Conservation (phyloP, 53 echinoderm and acorn worm genomes). For the Echinarachnius parma region DNA sequence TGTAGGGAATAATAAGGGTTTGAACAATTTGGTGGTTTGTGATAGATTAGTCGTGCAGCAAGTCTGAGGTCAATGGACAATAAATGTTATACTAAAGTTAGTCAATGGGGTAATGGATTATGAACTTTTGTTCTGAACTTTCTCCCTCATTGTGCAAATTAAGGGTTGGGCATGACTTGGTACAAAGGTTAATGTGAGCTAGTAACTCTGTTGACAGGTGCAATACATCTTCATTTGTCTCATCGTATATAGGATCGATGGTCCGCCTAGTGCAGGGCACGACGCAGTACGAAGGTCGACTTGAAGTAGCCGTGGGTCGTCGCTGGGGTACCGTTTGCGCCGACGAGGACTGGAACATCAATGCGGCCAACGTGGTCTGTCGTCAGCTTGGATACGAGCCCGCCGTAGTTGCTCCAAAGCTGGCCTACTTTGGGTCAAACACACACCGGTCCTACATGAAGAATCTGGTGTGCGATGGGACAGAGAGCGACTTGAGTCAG, state of each 20-base stretch:
- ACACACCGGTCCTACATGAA: not conserved
- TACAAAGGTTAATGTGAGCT: too few species aligned
- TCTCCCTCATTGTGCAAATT: too few species aligned
- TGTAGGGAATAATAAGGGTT: too few species aligned
- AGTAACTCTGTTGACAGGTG: too few species aligned
- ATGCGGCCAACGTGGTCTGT: conserved; percentile 2
- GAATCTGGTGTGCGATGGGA: not conserved
- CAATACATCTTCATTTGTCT: not conserved
- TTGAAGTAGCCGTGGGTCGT: not conserved
- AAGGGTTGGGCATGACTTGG: too few species aligned
- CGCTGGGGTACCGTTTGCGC: conserved; percentile 2
- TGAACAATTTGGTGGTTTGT: too few species aligned
- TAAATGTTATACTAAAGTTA: too few species aligned
- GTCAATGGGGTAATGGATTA: too few species aligned
- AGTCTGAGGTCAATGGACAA: too few species aligned
- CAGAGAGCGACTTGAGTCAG: not conserved
- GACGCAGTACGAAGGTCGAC: conserved; percentile 1
- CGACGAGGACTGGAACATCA: not conserved
- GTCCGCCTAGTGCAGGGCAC: conserved; percentile 11
- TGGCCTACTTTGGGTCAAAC: not conserved
- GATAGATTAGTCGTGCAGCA: too few species aligned
- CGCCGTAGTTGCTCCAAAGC: not conserved
- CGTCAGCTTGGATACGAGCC: conserved; percentile 13
- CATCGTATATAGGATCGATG: not conserved
- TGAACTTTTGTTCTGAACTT: too few species aligned